A percentile compares a stretch with the other conserved stretches of the same genome.
Conservation (phyloP, 2,113 vertebrate species). For the Rynchops niger region DNA sequence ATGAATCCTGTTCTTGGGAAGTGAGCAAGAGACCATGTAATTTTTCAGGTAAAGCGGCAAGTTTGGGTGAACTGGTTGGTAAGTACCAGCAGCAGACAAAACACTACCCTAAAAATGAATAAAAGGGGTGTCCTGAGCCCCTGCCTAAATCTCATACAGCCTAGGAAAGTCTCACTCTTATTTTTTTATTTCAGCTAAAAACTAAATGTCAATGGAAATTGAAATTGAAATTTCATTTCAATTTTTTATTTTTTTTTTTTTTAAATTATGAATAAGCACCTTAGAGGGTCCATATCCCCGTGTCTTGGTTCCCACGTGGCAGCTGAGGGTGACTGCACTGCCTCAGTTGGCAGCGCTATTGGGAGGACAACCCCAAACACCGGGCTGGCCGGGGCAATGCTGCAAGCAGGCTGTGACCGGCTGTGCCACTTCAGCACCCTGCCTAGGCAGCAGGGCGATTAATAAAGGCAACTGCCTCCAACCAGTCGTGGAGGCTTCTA, state of each 20-base stretch:
- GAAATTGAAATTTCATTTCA: neutral
- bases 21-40: neutral
- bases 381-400: neutral
- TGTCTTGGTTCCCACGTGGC: neutral
- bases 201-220: neutral
- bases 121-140: neutral
- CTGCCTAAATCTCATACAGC: neutral
- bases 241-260: neutral
- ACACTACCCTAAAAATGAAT: neutral
- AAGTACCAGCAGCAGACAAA: neutral
- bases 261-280: neutral
- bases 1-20: neutral
- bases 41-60: neutral
- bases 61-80: neutral
- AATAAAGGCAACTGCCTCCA: neutral
- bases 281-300: neutral
- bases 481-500: neutral
- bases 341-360: fast-evolving
- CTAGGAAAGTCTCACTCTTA: neutral
- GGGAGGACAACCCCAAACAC: neutral
- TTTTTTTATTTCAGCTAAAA: neutral
- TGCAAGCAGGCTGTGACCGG: neutral
- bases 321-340: neutral
- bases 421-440: neutral
- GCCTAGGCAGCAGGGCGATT: neutral